phyloP scores from a whole-genome alignment of 1,140 invertebrate genomes.

The Drosophila busckii region DNA sequence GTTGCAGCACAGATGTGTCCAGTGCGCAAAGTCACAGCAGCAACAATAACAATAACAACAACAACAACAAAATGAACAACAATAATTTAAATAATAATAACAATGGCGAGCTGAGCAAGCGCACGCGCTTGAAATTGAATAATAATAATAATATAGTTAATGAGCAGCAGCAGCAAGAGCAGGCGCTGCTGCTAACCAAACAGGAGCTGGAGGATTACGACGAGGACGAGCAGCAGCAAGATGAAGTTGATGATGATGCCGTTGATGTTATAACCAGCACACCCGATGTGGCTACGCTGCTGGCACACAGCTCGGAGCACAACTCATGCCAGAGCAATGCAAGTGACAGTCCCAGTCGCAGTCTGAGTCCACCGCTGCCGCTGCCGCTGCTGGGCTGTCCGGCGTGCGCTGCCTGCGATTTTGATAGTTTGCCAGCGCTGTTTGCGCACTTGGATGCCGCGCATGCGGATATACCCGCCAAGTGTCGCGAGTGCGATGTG shows the following conservation, averaged over 20 bases:
- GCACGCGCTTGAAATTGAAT: constrained; percentile 51
- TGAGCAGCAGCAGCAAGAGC: constrained; percentile 47
- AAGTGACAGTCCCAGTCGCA: constrained; percentile 13
- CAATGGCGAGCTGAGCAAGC: constrained; percentile 30
- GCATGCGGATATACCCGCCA: constrained; percentile 85
- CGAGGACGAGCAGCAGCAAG: neutral
- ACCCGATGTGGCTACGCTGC: constrained; percentile 50
- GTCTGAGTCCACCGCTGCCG: constrained; percentile 2
- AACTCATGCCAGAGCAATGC: constrained; percentile 17
- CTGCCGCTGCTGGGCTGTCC: constrained; percentile 78
- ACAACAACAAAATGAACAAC: constrained; percentile 51
- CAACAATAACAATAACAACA: constrained; percentile 48
- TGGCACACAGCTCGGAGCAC: constrained; percentile 34
- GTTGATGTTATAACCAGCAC: constrained; percentile 45
- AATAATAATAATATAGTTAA: constrained; percentile 68
- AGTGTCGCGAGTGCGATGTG: constrained; percentile 85
- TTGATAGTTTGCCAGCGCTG: constrained; percentile 81
- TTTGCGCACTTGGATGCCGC: constrained; percentile 86
- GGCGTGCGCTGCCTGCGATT: constrained; percentile 83
- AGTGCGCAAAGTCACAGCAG: constrained; percentile 51
- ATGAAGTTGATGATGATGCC: constrained; percentile 7
- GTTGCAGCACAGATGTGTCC: constrained; percentile 73
- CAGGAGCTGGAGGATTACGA: neutral
- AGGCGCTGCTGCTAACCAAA: neutral
- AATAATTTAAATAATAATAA: too few species aligned